Evolutionary conservation across 2,797 vertebrate species (phyloP), one percentile per base, ranked within the genome.

Genomic region (Heliangelus exortis): DNA sequence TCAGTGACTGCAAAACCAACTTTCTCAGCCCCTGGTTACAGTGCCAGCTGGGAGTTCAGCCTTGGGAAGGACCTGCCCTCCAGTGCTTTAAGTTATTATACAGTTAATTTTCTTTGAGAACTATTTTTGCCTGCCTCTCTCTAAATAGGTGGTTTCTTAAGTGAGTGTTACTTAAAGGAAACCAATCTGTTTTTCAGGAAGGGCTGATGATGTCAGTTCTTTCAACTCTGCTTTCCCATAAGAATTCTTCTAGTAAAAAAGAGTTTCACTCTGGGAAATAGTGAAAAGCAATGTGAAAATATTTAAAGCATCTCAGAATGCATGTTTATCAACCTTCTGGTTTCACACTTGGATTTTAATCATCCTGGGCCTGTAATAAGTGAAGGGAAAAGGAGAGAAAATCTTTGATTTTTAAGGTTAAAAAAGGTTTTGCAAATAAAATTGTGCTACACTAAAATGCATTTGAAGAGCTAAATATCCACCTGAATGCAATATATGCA

Each of bases 161-260:
- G 84, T 93, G 95, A 97, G 92, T 96, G 90, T 96, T 96, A 96
- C 89, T 97, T 92, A 97, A 97, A 96, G 94, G 96, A 97, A 97
- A 96, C 86, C 91, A 96, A 96, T 90, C 89, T 96, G 96, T 94
- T 97, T 97, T 97, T 96, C 89, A 95, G 90, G 90, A 97, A 95
- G 48, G 87, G 90, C 68, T 89, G 93, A 91, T 94, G 87, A 97
- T 78, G 73, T 96, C 72, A 91, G 69, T 78, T 67, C 93, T 97
- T 96, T 96, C 94, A 92, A 96, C 89, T 85, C 66, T 20, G 95
- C 86, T 96, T 97, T 97, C 95, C 96, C 93, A 96, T 96, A 96
- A 96, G 92, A 97, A 97, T 65, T 96, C 89, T 93, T 90, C 78
- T 87, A 94, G 80, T 91, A 88, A 95, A 92, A 92, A 96, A 78